Evolutionary conservation across 2,888 invertebrate genomes (phyloP), one percentile per base, ranked within the genome.

Genomic region (Tuta absoluta): DNA sequence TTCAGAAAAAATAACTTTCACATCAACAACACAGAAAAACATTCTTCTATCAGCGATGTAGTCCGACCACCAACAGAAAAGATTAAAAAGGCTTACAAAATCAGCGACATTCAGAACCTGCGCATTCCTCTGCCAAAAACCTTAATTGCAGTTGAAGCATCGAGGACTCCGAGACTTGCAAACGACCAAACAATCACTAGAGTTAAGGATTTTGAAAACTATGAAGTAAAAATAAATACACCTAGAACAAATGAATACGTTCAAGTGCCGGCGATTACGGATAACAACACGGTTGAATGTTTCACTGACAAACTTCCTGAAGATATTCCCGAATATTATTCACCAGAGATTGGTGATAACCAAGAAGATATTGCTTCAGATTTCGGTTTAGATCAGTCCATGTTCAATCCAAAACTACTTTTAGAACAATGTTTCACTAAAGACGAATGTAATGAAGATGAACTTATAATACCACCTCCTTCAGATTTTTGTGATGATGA

Each of bases 381-480:
- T 28, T 76, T 71, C 41, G 72, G 80, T 66, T 72, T 87, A 63
- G 82, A 82, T 65, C 76, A 80, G 21, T 74, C 78, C 14, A 80
- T 90, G 83, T 80, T 91, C 49, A 78, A 91, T 72, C 91, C 91
- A 3, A 86, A 82, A 79, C 79, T 77, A 48, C 72, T 91, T 51
- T 72, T 91, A 12, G 48, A 61, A 62, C 81, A 87, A 73, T 75
- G 73, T 71, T 74, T 77, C 45, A 71, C 65, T 64, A 72, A 74
- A 24, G 72, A 75, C n/a, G 71, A 75, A 8, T 23, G 41, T 7
- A 56, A 28, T 56, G 56, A 53, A 24, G 71, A 73, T 5, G 76
- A 75, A 48, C 71, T 87, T 53, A 78, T 87, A 64, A 77, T 87
- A 64, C 79, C 87, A 14, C 90, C 90, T 3, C 89, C 91, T 5